These are phyloP conservation scores for Eupithecia inturbata DNA, from an alignment of 2,888 invertebrate species.

Conservation along the genomic window DNA sequence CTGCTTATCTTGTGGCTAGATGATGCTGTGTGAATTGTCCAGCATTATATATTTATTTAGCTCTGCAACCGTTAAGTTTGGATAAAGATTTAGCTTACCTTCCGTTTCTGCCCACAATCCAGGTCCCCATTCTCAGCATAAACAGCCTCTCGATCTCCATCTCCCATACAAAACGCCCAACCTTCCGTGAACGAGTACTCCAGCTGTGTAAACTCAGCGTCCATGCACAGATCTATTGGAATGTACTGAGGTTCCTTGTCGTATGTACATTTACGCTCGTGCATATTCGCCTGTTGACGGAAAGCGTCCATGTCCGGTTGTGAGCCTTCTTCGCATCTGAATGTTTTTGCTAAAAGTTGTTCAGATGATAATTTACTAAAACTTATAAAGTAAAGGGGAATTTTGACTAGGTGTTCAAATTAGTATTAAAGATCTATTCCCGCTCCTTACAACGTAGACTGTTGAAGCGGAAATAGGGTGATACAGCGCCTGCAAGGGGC, in stretches of 20 bases:
- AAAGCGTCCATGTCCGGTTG: slow-evolving; percentile 30
- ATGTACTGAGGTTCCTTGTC: slow-evolving; percentile 12
- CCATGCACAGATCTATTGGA: slow-evolving; percentile 19
- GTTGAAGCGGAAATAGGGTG: too few species aligned
- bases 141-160: slow-evolving; percentile 14
- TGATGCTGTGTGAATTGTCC: too few species aligned
- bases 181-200: slow-evolving; percentile 20
- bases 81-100: slow-evolving; percentile 20
- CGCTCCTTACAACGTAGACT: too few species aligned
- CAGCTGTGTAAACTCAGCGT: slow-evolving; percentile 18
- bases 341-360: slow-evolving; percentile 18
- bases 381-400: background rate
- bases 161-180: slow-evolving; percentile 29
- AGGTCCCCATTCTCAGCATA: slow-evolving; percentile 20
- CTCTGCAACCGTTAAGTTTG: too few species aligned
- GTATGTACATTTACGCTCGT: slow-evolving; percentile 33
- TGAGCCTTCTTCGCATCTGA: slow-evolving; percentile 17
- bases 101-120: slow-evolving; percentile 28
- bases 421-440: background rate
- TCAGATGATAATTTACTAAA: background rate
- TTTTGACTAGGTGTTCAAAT: background rate
- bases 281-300: slow-evolving; percentile 29
- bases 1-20: too few species aligned
- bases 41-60: too few species aligned
- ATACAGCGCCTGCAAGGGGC: too few species aligned